A percentile compares a stretch with the other conserved stretches of the same genome.
phyloP scores from a whole-genome alignment of 1,140 invertebrate species.

The Tetramorium parvispinum region DNA sequence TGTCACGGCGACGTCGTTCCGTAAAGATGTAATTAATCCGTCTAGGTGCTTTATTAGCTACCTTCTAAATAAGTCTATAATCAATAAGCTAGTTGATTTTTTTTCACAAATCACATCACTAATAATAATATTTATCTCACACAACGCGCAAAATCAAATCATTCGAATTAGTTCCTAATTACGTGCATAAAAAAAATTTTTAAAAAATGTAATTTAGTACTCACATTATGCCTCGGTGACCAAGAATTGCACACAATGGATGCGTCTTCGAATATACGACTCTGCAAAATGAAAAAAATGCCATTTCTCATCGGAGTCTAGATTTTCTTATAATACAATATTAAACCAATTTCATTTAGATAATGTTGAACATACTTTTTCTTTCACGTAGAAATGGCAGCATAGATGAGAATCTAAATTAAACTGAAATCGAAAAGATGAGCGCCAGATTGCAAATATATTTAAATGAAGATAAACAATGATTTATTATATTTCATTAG shows the following conservation, averaged over 20 bases:
- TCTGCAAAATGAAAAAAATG: slow-evolving; percentile 88
- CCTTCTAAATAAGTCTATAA: slow-evolving; percentile 1
- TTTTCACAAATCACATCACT: neutral
- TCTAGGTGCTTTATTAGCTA: slow-evolving; percentile 19
- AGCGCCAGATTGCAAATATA: neutral
- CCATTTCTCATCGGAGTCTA: slow-evolving; percentile 41
- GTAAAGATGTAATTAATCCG: slow-evolving; percentile 42
- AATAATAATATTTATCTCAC: neutral
- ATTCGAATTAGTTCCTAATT: slow-evolving; percentile 24
- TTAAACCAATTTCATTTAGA: slow-evolving; percentile 11
- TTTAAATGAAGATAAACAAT: neutral
- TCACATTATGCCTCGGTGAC: slow-evolving; percentile 95
- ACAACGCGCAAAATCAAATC: slow-evolving; percentile 2
- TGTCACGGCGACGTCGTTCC: neutral
- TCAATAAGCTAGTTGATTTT: slow-evolving; percentile 6
- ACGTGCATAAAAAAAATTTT: slow-evolving; percentile 23
- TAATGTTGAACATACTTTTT: neutral
- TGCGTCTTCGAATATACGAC: slow-evolving; percentile 94
- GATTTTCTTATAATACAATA: slow-evolving; percentile 16
- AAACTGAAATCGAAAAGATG: neutral
- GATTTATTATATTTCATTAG: neutral
- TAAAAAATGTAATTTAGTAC: slow-evolving; percentile 80
- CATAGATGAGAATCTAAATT: neutral
- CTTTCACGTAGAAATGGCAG: slow-evolving; percentile 39
- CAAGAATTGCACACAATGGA: slow-evolving; percentile 95